A percentile compares a stretch with the other conserved stretches of the same genome.
Evolutionary conservation across 2,888 invertebrate species (phyloP).

Genomic region (Coelinius sp.): DNA sequence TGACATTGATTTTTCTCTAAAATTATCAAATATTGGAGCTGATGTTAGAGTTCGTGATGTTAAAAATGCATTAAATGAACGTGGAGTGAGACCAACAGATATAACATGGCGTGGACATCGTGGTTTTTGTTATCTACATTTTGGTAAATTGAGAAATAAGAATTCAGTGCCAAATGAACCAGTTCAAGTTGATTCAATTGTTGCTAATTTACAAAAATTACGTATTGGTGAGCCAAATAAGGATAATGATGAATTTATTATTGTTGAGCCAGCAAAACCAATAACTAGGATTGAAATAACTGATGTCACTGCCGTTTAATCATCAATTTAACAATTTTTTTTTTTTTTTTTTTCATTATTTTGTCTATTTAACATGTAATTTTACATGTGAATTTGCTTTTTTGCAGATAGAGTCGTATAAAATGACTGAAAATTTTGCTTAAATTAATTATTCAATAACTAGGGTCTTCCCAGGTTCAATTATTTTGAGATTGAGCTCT

Average conservation of each 20-base stretch:
- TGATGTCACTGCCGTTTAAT: slow-evolving; percentile 72
- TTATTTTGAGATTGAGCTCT: slow-evolving; percentile 30
- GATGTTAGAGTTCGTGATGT: slow-evolving; percentile 82
- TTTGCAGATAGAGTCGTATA: slow-evolving; percentile 15
- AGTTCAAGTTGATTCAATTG: slow-evolving; percentile 71
- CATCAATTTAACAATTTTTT: slow-evolving; percentile 22
- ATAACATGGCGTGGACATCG: slow-evolving; percentile 78
- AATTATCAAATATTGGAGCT: slow-evolving; percentile 81
- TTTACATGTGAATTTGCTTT: slow-evolving; percentile 14
- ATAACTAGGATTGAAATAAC: slow-evolving; percentile 73
- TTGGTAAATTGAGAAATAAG: slow-evolving; percentile 74
- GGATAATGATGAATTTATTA: slow-evolving; percentile 54
- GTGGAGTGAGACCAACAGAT: slow-evolving; percentile 82
- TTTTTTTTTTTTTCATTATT: not conserved
- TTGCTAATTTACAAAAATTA: slow-evolving; percentile 71
- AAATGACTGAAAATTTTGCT: slow-evolving; percentile 22
- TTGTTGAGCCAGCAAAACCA: slow-evolving; percentile 72
- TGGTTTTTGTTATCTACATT: slow-evolving; percentile 83
- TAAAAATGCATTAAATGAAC: slow-evolving; percentile 80
- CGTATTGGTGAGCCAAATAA: slow-evolving; percentile 61
- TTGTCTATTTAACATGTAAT: not conserved
- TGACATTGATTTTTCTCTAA: slow-evolving; percentile 75
- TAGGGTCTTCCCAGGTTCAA: slow-evolving; percentile 23
- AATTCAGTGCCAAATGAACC: slow-evolving; percentile 57
- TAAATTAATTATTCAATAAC: slow-evolving; percentile 6